Conservation (phyloP, 2,888 invertebrate genomes). For the Cosmorhoe ocellata region DNA sequence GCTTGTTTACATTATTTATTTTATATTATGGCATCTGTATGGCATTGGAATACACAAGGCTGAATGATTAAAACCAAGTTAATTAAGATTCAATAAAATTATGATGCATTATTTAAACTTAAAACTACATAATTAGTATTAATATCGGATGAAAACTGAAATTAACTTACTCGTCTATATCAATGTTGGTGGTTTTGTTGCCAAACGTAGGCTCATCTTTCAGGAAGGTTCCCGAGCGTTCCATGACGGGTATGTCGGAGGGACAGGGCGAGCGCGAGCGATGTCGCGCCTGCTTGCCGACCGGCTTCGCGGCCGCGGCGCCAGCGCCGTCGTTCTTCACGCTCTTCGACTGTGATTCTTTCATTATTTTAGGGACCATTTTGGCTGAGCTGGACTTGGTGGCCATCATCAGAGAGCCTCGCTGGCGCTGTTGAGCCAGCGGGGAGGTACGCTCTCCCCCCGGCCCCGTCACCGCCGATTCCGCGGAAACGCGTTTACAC, state of each 20-base stretch:
- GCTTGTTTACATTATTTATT: no score
- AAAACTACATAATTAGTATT: no score
- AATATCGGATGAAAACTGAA: no score
- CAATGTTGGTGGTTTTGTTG: constrained; percentile 54
- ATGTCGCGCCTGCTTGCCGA: neutral
- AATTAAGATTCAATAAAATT: no score
- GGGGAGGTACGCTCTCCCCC: constrained; percentile 10
- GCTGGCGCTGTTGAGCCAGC: neutral
- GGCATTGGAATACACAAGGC: no score
- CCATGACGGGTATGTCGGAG: constrained; percentile 61
- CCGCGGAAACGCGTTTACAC: neutral
- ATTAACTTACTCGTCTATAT: constrained; percentile 44
- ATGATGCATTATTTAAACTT: no score
- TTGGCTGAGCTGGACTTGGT: constrained; percentile 84
- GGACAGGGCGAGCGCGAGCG: constrained; percentile 26
- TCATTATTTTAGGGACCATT: constrained; percentile 65
- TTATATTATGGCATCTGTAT: no score
- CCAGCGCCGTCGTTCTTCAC: constrained; percentile 27
- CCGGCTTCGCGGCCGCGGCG: neutral
- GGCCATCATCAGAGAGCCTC: constrained; percentile 75
- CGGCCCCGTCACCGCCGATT: neutral
- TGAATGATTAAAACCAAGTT: no score
- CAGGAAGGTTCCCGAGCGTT: constrained; percentile 87
- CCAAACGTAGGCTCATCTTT: constrained; percentile 87
- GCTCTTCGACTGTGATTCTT: constrained; percentile 35